Percentiles rank a stretch among this genome's conserved stretches.
Evolutionary conservation across 2,888 invertebrate species (phyloP).

Genomic region (Thumatha senex): DNA sequence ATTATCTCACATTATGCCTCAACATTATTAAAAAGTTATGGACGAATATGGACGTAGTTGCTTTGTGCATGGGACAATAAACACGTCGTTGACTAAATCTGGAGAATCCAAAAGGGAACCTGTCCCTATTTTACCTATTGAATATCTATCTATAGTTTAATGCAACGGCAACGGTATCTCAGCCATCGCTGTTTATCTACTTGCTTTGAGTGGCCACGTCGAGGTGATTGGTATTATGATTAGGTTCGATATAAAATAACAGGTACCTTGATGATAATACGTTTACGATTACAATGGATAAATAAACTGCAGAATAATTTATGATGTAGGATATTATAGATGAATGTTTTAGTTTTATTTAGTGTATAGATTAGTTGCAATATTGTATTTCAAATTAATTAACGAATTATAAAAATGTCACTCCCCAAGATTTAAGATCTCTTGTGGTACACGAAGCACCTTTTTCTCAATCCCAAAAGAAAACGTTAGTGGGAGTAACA

Average conservation of each 20-base stretch:
- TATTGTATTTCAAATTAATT: too few species aligned
- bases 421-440: too few species aligned
- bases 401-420: too few species aligned
- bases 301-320: not conserved
- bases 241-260: not conserved
- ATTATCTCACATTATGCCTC: conserved; percentile 11
- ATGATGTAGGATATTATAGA: not conserved
- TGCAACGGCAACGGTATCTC: conserved; percentile 8
- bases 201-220: conserved; percentile 15
- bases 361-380: too few species aligned
- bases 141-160: conserved; percentile 11
- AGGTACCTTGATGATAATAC: not conserved
- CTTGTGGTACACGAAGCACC: too few species aligned
- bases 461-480: too few species aligned
- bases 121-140: conserved; percentile 19
- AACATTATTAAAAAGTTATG: conserved; percentile 8
- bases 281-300: not conserved
- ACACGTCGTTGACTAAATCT: conserved; percentile 21
- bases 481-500: too few species aligned
- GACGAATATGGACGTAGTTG: conserved; percentile 12
- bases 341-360: too few species aligned
- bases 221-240: conserved; percentile 16
- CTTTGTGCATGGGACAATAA: too few species aligned
- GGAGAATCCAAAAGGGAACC: conserved; percentile 14
- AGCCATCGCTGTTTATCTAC: conserved; percentile 21